Base-by-base conservation (phyloP, 2,113 vertebrate species). In the Aepyceros melampus region DNA sequence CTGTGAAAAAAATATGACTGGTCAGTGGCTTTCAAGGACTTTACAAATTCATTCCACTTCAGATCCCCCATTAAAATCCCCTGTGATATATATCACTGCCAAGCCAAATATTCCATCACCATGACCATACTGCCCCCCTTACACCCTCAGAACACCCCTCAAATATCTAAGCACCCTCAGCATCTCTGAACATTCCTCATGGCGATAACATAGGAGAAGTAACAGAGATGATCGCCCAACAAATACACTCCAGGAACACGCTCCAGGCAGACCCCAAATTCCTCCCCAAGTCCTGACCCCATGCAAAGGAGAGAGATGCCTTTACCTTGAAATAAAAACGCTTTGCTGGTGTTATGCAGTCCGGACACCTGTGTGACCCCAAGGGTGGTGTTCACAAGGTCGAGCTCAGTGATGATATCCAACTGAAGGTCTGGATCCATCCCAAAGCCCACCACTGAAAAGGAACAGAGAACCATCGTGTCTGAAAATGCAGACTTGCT, bases 311-410 rank as follows among this genome's bases (percentile, higher is more conserved):
- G 19, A 5, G 67, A 31, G 31, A 23, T 15, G 36, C 33, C 67
- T 94, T 99, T 99, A 99, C 99, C 99, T 99, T 99, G 99, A 95
- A 99, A 99, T 60, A 99, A 97, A 98, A 99, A 99, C 2, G 99
- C 99, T 99, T 99, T 99, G 99, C 99, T 99, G 99, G 98, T 98
- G 98, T 99, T 99, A 99, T 99, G 99, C n/a, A 99, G 98, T 91
- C 99, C 99, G 1, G 99, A 98, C 98, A 99, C 99, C 98, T 99
- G 99, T 36, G 99, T 99, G 98, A 99, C 99, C 97, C 99, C 99
- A 96, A 99, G 97, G 40, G 99, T 99, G 96, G 99, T 99, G 95
- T 99, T 99, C 96, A 99, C 99, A 84, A 99, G 99, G 98, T 99
- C 99, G 95, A 99, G 98, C 95, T 99, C 99, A 15, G 99, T 97